These are phyloP conservation scores for Enteromius thamalakanensis DNA, from an alignment of 2,797 vertebrate species.

Conservation along the genomic window DNA sequence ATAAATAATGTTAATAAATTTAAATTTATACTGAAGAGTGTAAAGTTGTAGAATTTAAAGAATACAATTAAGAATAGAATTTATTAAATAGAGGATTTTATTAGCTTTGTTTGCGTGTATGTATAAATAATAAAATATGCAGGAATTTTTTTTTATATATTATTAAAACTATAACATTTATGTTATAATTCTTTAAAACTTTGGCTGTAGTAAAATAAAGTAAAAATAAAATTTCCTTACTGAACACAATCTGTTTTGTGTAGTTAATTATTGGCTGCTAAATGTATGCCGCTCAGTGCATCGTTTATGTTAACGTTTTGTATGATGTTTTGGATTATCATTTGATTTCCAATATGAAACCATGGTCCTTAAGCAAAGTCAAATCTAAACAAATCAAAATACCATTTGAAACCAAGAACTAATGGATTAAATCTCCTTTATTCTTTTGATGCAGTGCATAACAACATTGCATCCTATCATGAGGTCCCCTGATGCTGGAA, in stretches of 20 bases:
- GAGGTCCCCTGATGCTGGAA: slow-evolving; percentile 60
- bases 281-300: neutral
- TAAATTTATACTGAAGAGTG: neutral
- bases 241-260: neutral
- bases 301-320: neutral
- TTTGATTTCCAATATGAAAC: neutral
- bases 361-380: neutral
- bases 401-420: slow-evolving; percentile 17
- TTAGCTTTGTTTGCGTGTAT: neutral
- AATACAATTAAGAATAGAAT: neutral
- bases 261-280: neutral
- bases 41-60: neutral
- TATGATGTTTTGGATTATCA: neutral
- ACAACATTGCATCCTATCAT: slow-evolving; percentile 53
- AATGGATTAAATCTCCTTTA: slow-evolving; percentile 33
- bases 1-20: neutral
- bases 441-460: slow-evolving; percentile 38
- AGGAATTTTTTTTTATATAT: neutral
- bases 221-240: neutral
- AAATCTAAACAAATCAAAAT: slow-evolving; percentile 36
- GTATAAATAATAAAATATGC: neutral
- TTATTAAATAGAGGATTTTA: neutral
- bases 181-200: neutral
- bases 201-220: neutral
- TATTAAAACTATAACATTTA: neutral